Evolutionary conservation across 2,888 invertebrate genomes (phyloP).

Genomic region (Campoplex nolae): DNA sequence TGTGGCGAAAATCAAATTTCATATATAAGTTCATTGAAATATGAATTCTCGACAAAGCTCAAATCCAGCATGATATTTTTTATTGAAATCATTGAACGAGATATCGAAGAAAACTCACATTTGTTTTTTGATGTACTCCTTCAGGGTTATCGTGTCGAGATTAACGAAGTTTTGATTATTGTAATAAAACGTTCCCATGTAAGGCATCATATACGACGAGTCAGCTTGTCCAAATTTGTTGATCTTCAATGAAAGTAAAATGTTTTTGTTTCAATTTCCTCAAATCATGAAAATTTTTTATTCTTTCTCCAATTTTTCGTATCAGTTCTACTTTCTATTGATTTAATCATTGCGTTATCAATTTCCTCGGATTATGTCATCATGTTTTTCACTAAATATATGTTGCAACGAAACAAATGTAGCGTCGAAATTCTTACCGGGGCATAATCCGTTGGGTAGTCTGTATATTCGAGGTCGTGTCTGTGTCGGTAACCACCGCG

Average conservation of each 20-base stretch:
- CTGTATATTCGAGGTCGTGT: conserved; percentile 85
- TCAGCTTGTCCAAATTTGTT: conserved; percentile 80
- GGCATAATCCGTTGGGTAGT: conserved; percentile 85
- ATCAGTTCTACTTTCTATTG: conserved; percentile 63
- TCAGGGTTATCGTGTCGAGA: conserved; percentile 88
- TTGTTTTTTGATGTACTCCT: conserved; percentile 95
- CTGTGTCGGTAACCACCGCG: conserved; percentile 84
- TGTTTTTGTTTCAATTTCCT: not conserved
- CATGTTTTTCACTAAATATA: not conserved
- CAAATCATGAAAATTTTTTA: not conserved
- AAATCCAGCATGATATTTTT: not conserved
- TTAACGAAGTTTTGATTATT: conserved; percentile 87
- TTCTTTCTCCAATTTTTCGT: not conserved
- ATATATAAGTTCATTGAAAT: not conserved
- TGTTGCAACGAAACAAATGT: conserved; percentile 16
- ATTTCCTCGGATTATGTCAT: conserved; percentile 26
- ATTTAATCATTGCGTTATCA: conserved; percentile 46
- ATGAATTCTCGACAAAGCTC: not conserved
- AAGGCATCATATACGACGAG: conserved; percentile 85
- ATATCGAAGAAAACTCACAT: conserved; percentile 88
- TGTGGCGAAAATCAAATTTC: conserved; percentile 83
- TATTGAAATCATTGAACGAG: not conserved
- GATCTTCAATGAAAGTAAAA: conserved; percentile 75
- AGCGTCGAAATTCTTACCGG: conserved; percentile 79
- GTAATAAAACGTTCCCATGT: conserved; percentile 88